Conservation (phyloP, 2,888 invertebrate genomes). For the Drosophila nigricruria region DNA sequence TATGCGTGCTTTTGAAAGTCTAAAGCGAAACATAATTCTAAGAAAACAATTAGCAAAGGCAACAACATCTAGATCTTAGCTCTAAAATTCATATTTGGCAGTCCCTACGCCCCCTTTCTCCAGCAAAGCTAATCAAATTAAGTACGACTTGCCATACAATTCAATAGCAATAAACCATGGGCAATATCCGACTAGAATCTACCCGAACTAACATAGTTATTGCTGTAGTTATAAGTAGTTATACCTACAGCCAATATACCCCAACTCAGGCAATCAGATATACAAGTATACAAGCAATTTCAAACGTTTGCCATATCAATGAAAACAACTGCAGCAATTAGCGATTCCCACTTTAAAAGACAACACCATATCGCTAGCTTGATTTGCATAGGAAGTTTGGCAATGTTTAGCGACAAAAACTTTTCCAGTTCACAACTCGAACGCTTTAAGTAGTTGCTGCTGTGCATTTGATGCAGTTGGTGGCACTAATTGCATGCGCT, state of each 20-base stretch:
- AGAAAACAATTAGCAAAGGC: not conserved
- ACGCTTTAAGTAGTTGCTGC: not conserved
- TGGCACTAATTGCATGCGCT: constrained; percentile 15
- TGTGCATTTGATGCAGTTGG: not conserved
- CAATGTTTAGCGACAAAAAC: not conserved
- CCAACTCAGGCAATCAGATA: too few relatives aligned
- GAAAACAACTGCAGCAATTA: constrained; percentile 18
- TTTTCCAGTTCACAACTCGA: not conserved
- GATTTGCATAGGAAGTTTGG: constrained; percentile 1
- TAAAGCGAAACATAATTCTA: not conserved
- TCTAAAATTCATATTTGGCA: too few relatives aligned
- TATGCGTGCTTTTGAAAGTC: not conserved
- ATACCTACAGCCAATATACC: not conserved
- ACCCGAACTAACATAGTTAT: not conserved
- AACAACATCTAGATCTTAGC: not conserved
- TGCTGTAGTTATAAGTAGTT: too few relatives aligned
- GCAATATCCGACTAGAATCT: not conserved
- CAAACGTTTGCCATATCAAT: constrained; percentile 7
- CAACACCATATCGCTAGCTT: not conserved
- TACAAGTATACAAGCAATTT: too few relatives aligned
- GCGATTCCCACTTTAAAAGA: not conserved
- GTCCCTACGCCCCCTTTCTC: not conserved
- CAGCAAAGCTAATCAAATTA: not conserved
- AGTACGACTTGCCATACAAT: not conserved
- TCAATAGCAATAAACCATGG: not conserved